Evolutionary conservation across 2,797 vertebrate species (phyloP), one percentile per base, ranked within the genome.

Genomic region (Protonibea diacanthus): DNA sequence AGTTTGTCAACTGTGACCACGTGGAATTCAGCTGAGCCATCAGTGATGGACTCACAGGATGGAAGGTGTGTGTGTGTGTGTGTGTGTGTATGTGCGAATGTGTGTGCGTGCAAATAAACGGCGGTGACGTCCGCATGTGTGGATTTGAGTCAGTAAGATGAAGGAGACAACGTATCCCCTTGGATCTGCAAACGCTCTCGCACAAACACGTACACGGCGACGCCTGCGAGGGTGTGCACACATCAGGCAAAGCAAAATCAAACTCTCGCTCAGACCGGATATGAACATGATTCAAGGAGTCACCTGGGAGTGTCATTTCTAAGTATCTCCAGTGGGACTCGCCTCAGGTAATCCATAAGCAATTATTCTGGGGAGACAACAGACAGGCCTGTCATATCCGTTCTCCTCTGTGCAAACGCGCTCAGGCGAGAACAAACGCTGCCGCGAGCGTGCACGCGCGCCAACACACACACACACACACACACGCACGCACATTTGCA

Each of bases 281-380:
- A 92, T 91, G 89, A 91, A 88, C 86, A 89, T 71, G 86, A 93
- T 89, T 91, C 86, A 71, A 87, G 73, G 85, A 91, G 90, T 91
- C 91, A 87, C 92, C 88, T 75, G 86, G 88, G 91, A 91, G 90
- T 88, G 91, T 90, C 90, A 89, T 90, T 71, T 91, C 88, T 81
- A 87, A 88, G 88, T 82, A 79, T 88, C 87, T 84, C 82, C 81
- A 83, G 71, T 83, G 88, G 86, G 90, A 89, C 87, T 85, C 61
- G 78, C 88, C 80, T 88, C 81, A 91, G 88, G 89, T 90, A 90
- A 92, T 93, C 90, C 88, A 91, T 89, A 91, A 91, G 86, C 90
- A 91, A 92, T 93, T 93, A 92, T 88, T 91, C 75, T 82, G 66
- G 73, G 74, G 76, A 89, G 90, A 92, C 85, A 92, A 84, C 86